phyloP scores from a whole-genome alignment of 2,113 vertebrate genomes.

The Prunella fulvescens region DNA sequence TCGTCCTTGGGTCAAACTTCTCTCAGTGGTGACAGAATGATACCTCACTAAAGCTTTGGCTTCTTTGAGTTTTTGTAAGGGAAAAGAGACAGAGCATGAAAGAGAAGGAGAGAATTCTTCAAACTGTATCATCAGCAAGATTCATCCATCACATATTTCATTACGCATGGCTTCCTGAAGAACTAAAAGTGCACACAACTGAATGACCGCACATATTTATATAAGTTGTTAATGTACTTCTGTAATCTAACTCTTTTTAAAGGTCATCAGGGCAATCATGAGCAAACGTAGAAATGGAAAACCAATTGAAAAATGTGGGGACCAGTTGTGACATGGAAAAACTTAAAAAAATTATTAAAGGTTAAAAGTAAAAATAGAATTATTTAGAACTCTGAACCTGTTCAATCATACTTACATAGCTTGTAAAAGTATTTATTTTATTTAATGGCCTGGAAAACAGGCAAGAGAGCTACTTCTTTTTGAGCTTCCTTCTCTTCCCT shows the following conservation, averaged over 20 bases:
- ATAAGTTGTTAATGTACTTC: neutral
- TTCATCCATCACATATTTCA: neutral
- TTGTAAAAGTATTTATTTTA: neutral
- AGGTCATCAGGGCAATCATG: neutral
- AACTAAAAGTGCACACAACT: neutral
- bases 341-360: neutral
- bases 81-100: neutral
- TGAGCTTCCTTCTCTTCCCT: neutral
- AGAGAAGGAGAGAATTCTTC: neutral
- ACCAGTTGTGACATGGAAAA: neutral
- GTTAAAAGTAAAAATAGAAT: neutral
- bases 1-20: neutral
- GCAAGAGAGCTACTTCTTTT: neutral
- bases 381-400: neutral
- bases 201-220: neutral
- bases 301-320: neutral
- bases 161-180: neutral
- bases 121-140: neutral
- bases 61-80: neutral
- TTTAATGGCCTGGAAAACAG: neutral
- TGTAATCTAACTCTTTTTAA: neutral
- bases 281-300: neutral
- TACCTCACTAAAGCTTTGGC: neutral
- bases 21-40: neutral
- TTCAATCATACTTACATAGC: neutral